These are phyloP conservation scores for Linyphia triangularis DNA, from an alignment of 2,888 invertebrate genomes.

Conservation along the genomic window DNA sequence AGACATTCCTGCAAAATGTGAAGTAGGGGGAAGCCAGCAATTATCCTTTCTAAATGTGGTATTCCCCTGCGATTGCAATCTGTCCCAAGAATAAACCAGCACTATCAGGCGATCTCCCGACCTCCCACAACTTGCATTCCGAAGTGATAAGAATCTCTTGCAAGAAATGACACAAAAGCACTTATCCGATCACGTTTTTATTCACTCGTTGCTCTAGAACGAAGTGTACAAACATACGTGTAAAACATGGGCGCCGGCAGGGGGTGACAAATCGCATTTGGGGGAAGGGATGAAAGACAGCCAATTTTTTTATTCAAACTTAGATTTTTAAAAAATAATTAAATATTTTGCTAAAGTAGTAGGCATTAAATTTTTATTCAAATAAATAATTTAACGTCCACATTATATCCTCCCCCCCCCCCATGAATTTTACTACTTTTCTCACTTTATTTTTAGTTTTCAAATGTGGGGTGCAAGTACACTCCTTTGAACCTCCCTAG, in stretches of 20 bases:
- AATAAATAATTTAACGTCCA: too few species aligned
- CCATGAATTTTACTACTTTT: too few species aligned
- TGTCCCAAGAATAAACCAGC: constrained; percentile 54
- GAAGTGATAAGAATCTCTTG: constrained; percentile 30
- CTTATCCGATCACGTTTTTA: constrained; percentile 55
- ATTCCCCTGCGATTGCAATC: constrained; percentile 49
- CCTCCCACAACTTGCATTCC: constrained; percentile 57
- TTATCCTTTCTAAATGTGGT: constrained; percentile 66
- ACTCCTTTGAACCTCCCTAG: too few species aligned
- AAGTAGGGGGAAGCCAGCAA: constrained; percentile 21
- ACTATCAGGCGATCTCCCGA: constrained; percentile 65
- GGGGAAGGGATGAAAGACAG: too few species aligned
- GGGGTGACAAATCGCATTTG: too few species aligned
- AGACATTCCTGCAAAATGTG: constrained; percentile 37
- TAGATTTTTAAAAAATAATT: too few species aligned
- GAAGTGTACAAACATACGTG: constrained; percentile 72
- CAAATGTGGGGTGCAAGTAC: too few species aligned
- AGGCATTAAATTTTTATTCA: too few species aligned
- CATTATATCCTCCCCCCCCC: too few species aligned
- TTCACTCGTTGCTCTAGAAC: constrained; percentile 66
- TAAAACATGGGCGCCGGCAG: constrained; percentile 72
- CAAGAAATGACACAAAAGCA: constrained; percentile 55
- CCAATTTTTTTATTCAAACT: too few species aligned
- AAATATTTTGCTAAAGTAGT: too few species aligned
- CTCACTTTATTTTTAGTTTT: too few species aligned